Base-by-base conservation (phyloP, 2,797 vertebrate species). In the Zalophus californianus region DNA sequence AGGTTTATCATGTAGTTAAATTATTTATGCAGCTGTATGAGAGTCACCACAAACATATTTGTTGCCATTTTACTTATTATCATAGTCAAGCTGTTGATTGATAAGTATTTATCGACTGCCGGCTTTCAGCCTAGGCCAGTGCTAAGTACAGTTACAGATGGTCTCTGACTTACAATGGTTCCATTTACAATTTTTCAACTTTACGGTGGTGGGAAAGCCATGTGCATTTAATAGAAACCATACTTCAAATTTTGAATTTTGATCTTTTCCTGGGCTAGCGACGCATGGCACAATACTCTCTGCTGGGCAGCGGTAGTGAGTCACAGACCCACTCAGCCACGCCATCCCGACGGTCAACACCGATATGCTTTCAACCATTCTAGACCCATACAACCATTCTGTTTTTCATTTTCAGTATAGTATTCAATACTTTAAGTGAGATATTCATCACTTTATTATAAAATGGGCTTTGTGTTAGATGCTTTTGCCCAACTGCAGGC, bases 31-130 rank as follows among this genome's bases (percentile, higher is more conserved):
- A 15, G 12, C 16, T 15, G 3, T 83, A 2, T 20, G 75, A 90
- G 93, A 87, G 38, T 32, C 8, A 15, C 66, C 75, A 56, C 75
- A 20, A 54, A 90, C 41, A 50, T 38, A 66, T 79, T 27, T 62
- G 66, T 54, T 91, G 11, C 15, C 20, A 90, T 5, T 95, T 66
- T 41, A 90, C 20, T 91, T 86, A 16, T 84, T 86, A 94, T 80
- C 50, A 91, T 86, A 95, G 58, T 32, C 9, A 80, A 66, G 16
- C 64, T 84, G 27, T 52, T 72, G 60, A 83, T 54, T 92, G 58
- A 12, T 58, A 77, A 95, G 35, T 41, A 77, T 86, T 75, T 90
- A 72, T 13, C 68, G 56, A 44, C 16, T 70, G 11, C 7, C 5
- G 79, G 18, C 44, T 93, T 25, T 66, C 87, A 9, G 44, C 9